Percentiles rank a stretch among this genome's conserved stretches.
phyloP scores from a whole-genome alignment of 2,797 vertebrate species.

The Clamator glandarius region DNA sequence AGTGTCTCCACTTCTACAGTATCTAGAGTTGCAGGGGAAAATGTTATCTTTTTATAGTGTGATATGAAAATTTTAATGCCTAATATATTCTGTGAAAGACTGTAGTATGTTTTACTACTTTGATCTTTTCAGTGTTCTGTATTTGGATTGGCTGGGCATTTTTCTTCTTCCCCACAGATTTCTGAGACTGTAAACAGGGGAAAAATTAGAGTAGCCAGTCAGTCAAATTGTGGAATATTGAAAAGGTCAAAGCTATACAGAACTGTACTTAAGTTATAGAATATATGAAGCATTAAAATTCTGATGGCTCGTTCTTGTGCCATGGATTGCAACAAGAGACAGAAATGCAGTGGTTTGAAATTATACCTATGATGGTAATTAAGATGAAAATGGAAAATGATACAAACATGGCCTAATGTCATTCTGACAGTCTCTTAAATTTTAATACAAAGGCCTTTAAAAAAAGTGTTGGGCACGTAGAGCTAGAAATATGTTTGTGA shows the following conservation, averaged over 20 bases:
- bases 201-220: slow-evolving; percentile 47
- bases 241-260: slow-evolving; percentile 71
- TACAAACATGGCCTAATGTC: not conserved
- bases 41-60: slow-evolving; percentile 61
- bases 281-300: slow-evolving; percentile 49
- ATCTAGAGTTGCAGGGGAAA: slow-evolving; percentile 16
- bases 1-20: slow-evolving; percentile 7
- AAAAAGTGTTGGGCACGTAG: not conserved
- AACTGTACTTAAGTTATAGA: slow-evolving; percentile 36
- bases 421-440: not conserved
- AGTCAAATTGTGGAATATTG: slow-evolving; percentile 65
- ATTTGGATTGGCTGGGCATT: slow-evolving; percentile 49
- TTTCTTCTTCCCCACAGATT: slow-evolving; percentile 43
- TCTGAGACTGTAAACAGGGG: slow-evolving; percentile 62
- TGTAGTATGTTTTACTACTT: slow-evolving; percentile 42
- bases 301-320: not conserved
- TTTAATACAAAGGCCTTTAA: not conserved
- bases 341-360: not conserved
- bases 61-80: slow-evolving; percentile 53
- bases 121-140: slow-evolving; percentile 45
- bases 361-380: not conserved
- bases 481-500: not conserved
- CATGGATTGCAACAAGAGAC: not conserved
- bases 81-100: not conserved
- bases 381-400: not conserved